Evolutionary conservation across 2,113 vertebrate genomes (phyloP).

Genomic region (Larimichthys polyactis): DNA sequence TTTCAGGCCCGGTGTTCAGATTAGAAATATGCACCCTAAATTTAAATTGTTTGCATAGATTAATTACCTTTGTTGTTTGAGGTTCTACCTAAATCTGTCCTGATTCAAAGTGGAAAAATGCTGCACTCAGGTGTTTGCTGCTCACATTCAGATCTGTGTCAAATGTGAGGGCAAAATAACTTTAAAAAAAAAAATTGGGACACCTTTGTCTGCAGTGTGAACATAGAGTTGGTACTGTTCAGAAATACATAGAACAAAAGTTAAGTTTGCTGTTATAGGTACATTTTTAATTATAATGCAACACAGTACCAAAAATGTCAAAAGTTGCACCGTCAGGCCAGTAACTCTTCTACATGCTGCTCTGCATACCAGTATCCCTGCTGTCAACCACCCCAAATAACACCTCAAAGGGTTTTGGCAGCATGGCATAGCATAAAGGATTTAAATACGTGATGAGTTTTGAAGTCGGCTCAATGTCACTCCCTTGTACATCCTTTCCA

Average conservation of each 20-base stretch:
- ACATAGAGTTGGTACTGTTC: not conserved
- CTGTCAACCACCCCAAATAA: constrained; percentile 50
- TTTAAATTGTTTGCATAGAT: not conserved
- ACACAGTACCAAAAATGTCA: constrained; percentile 60
- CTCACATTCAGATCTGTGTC: constrained; percentile 41
- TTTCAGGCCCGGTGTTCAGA: no score
- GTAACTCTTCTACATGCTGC: constrained; percentile 39
- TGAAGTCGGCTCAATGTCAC: constrained; percentile 34
- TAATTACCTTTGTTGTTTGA: not conserved
- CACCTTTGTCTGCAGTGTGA: not conserved
- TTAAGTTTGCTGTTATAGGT: constrained; percentile 20
- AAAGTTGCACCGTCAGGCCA: constrained; percentile 58
- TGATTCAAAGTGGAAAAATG: constrained; percentile 11
- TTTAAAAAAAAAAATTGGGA: not conserved
- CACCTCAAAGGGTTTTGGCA: constrained; percentile 33
- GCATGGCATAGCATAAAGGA: constrained; percentile 8
- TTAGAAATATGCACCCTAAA: not conserved
- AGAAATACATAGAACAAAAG: constrained; percentile 24
- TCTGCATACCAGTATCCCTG: constrained; percentile 49
- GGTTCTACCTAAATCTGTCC: constrained; percentile 3
- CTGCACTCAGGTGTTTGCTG: constrained; percentile 21
- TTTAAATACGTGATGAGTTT: constrained; percentile 62
- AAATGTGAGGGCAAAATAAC: not conserved
- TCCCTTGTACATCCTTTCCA: not conserved
- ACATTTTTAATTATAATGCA: constrained; percentile 58